phyloP scores from a whole-genome alignment of 2,888 invertebrate species.

The Endomychus coccineus region DNA sequence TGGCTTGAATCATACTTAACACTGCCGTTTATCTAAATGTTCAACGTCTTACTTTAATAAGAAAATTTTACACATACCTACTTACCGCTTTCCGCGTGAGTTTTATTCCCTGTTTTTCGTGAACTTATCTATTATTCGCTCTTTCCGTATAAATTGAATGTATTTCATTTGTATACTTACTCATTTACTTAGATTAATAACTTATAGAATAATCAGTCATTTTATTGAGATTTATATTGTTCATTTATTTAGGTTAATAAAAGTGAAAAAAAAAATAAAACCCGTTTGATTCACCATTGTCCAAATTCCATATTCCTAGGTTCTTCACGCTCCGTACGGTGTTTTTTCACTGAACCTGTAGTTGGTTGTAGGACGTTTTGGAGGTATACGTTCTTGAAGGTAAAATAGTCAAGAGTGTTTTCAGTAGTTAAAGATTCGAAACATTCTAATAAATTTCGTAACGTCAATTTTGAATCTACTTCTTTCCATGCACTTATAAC shows the following conservation, averaged over 20 bases:
- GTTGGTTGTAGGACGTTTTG: too few species aligned
- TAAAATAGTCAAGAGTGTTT: constrained; percentile 13
- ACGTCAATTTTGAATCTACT: constrained; percentile 10
- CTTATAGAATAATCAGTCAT: constrained; percentile 23
- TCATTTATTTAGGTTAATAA: constrained; percentile 29
- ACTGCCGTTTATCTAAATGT: constrained; percentile 40
- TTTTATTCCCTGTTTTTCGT: neutral
- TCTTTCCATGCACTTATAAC: constrained; percentile 10
- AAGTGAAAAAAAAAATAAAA: constrained; percentile 9
- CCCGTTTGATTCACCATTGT: too few species aligned
- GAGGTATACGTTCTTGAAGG: constrained; percentile 13
- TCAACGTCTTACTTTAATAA: constrained; percentile 22
- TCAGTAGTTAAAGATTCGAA: constrained; percentile 10
- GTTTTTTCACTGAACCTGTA: too few species aligned
- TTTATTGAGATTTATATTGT: constrained; percentile 31
- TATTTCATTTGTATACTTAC: constrained; percentile 23
- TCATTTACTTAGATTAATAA: too few species aligned
- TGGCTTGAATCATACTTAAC: constrained; percentile 39
- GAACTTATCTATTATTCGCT: constrained; percentile 19
- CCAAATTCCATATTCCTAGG: too few species aligned
- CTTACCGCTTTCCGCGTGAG: neutral
- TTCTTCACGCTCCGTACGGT: too few species aligned
- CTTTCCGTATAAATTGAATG: constrained; percentile 26
- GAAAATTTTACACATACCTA: too few species aligned
- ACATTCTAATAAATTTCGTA: constrained; percentile 8